Evolutionary conservation across 2,113 vertebrate species (phyloP).

Genomic region (Corydoras maculifer): DNA sequence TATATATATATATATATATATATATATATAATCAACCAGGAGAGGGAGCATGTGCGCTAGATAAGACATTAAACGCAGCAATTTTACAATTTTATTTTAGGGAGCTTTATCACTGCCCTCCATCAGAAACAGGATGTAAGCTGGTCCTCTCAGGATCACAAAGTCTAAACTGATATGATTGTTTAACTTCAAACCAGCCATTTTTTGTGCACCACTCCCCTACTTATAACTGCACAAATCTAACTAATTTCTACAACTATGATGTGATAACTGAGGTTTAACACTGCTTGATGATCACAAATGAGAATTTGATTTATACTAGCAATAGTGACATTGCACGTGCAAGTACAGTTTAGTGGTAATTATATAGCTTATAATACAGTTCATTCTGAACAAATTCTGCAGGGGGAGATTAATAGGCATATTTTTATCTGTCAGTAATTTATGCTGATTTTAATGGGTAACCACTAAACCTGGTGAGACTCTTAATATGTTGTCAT

Average conservation of each 20-base stretch:
- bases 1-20: too few species aligned
- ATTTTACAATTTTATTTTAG: slow-evolving; percentile 40
- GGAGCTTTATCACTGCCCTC: slow-evolving; percentile 42
- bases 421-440: too few species aligned
- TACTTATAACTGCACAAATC: neutral
- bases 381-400: too few species aligned
- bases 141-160: slow-evolving; percentile 43
- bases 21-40: slow-evolving; percentile 19
- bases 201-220: slow-evolving; percentile 27
- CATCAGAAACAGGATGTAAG: slow-evolving; percentile 48
- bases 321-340: too few species aligned
- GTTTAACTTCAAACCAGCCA: slow-evolving; percentile 49
- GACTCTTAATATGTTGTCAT: slow-evolving; percentile 5
- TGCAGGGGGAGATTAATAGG: too few species aligned
- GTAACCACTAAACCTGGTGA: too few species aligned
- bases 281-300: slow-evolving; percentile 25
- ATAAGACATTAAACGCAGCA: neutral
- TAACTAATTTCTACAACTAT: neutral
- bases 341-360: too few species aligned
- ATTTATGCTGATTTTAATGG: too few species aligned
- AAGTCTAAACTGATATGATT: slow-evolving; percentile 39
- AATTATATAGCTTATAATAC: too few species aligned
- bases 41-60: slow-evolving; percentile 34
- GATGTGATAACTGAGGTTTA: slow-evolving; percentile 4
- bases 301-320: too few species aligned